Conservation (phyloP, 2,113 vertebrate species). For the Columba janthina region DNA sequence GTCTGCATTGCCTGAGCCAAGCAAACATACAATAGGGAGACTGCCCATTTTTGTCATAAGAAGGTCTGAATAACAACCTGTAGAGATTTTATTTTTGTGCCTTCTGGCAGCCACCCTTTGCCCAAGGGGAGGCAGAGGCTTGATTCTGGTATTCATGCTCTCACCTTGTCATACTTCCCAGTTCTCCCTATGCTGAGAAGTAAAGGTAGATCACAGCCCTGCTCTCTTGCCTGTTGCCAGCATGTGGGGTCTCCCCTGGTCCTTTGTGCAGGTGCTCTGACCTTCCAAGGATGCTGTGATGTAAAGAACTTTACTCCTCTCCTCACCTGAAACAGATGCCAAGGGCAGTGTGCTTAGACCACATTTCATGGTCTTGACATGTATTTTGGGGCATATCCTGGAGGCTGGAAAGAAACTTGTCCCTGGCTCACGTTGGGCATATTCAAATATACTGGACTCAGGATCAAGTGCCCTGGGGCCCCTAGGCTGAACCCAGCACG, state of each 20-base stretch:
- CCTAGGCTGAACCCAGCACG: fast-evolving
- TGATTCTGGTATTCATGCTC: neutral
- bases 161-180: neutral
- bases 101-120: neutral
- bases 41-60: neutral
- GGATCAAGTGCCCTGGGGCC: neutral
- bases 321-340: neutral
- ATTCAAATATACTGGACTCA: neutral
- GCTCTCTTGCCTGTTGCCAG: neutral
- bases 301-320: neutral
- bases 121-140: neutral
- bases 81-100: neutral
- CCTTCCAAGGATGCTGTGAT: neutral
- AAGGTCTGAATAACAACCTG: neutral
- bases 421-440: neutral
- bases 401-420: neutral
- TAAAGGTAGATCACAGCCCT: neutral
- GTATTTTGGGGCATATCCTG: conserved; percentile 14
- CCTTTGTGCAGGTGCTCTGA: neutral
- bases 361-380: neutral
- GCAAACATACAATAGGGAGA: neutral
- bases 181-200: neutral
- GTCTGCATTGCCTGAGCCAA: neutral
- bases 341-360: neutral
- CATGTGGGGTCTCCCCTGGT: fast-evolving